Base-by-base conservation (phyloP, 2,797 vertebrate genomes). In the Aulostomus chinensis region DNA sequence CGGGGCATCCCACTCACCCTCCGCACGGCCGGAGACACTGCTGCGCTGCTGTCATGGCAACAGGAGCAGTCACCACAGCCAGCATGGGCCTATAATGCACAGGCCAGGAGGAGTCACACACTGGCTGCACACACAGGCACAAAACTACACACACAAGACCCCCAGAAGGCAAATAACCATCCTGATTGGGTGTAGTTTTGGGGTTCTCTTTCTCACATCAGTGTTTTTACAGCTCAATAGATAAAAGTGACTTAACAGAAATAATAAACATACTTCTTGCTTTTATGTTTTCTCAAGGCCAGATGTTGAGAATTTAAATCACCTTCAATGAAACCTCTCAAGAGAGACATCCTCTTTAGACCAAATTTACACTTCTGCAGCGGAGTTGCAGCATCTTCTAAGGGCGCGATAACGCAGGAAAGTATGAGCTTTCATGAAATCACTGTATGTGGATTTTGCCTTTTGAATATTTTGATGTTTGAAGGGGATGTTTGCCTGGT, bases 1-100 rank as follows among this genome's bases (percentile, higher is more conserved):
- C 77, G 89, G 91, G 89, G 86, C 87, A 88, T 91, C 90, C 88
- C 90, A 90, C 88, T 87, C 88, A 89, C 85, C 88, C 89, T 89
- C 86, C 87, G 89, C 86, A 88, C 81, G 85, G 88, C 87, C 87
- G 80, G 86, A 92, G 87, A 86, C 86, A 88, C 91, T 93, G 91
- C 92, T 88, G 87, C 79, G 84, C 79, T 84, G 95, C 93, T 93
- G 92, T 93, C 95, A 96, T 97, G 92, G 94, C 95, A 97, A 97
- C 96, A 81, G 89, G 89, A 91, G 90, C 88, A 87, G 92, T 88
- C 90, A 90, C 85, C 90, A 93, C 87, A 85, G 59, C 93, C 93
- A 93, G 94, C 91, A 89, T 83, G 89, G 90, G 92, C 87, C 92
- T 86, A 88, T 92, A 83, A 83, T 75, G 76, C 63, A 75, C 81